Conservation (phyloP, 2,113 vertebrate species). For the Tragelaphus buxtoni region DNA sequence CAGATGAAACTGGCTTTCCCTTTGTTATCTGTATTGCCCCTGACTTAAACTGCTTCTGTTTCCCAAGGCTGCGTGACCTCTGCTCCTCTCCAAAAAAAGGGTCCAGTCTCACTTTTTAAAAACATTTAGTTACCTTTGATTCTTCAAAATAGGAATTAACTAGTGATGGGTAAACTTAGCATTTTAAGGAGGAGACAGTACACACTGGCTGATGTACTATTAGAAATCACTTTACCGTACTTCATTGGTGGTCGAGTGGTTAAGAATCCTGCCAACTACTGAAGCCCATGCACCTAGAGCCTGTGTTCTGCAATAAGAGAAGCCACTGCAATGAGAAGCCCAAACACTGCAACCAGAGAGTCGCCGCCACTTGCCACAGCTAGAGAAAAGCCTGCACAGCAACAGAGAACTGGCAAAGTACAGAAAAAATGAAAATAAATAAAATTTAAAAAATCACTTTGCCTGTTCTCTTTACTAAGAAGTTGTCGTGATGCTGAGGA, state of each 20-base stretch:
- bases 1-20: not conserved
- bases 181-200: not conserved
- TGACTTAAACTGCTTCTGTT: not conserved
- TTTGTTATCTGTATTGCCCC: not conserved
- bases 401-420: not conserved
- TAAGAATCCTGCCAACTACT: not conserved
- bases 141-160: not conserved
- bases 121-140: not conserved
- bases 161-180: not conserved
- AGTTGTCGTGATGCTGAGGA: not conserved
- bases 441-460: accelerated
- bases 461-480: not conserved
- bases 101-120: not conserved
- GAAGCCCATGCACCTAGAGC: not conserved
- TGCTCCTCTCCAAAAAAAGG: not conserved
- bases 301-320: not conserved
- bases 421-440: not conserved
- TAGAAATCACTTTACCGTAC: not conserved
- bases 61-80: not conserved
- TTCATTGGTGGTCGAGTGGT: not conserved
- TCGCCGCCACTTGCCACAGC: not conserved
- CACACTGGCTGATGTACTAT: not conserved
- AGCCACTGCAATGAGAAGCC: not conserved
- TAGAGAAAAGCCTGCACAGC: not conserved
- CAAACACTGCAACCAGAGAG: not conserved